Evolutionary conservation across 1,140 invertebrate genomes (phyloP).

Genomic region (Pomacea maculata): DNA sequence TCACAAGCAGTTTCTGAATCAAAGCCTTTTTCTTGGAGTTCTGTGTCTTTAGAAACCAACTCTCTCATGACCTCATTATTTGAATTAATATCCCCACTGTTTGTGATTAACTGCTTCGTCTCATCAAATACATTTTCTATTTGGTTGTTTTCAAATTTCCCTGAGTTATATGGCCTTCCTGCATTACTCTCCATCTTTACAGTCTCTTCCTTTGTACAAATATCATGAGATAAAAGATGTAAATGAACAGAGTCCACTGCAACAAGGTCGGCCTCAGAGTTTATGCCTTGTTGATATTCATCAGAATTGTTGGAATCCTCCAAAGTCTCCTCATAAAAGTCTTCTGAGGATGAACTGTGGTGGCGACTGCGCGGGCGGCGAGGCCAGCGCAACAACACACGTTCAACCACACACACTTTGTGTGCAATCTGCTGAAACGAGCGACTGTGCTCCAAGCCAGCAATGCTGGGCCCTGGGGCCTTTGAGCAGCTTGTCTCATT

Average conservation of each 20-base stretch:
- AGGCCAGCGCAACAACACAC: constrained; percentile 48
- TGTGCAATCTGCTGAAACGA: constrained; percentile 54
- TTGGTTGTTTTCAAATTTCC: neutral
- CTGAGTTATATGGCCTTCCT: neutral
- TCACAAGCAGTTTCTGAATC: no score
- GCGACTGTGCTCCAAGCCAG: constrained; percentile 13
- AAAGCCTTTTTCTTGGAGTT: no score
- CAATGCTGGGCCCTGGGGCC: no score
- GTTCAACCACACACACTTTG: constrained; percentile 44
- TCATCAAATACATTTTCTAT: neutral
- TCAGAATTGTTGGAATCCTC: constrained; percentile 16
- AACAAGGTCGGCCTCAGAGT: constrained; percentile 23
- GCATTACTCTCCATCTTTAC: neutral
- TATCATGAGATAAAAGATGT: constrained; percentile 25
- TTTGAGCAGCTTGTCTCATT: no score
- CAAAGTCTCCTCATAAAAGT: constrained; percentile 32
- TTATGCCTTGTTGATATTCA: constrained; percentile 3
- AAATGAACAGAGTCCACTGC: constrained; percentile 36
- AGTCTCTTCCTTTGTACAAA: neutral
- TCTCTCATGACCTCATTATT: no score
- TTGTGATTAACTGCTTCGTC: neutral
- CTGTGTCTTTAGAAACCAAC: no score
- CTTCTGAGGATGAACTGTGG: constrained; percentile 61
- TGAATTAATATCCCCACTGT: no score
- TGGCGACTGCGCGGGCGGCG: constrained; percentile 40